A percentile compares a stretch with the other conserved stretches of the same genome.
Conservation (phyloP, 2,113 vertebrate genomes). For the Platichthys stellatus region DNA sequence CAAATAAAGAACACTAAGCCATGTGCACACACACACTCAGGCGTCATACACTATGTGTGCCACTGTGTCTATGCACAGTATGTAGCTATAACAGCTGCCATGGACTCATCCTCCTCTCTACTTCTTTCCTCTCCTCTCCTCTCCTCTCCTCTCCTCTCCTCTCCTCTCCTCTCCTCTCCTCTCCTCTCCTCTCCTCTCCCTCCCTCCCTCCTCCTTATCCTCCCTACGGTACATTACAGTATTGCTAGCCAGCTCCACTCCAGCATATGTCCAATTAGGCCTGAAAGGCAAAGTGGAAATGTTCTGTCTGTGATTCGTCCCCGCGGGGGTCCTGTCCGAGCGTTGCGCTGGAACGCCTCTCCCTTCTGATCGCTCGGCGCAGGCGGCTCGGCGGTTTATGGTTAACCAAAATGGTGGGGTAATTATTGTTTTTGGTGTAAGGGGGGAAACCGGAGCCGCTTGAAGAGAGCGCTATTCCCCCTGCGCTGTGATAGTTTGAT, state of each 20-base stretch:
- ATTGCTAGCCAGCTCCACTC: constrained; percentile 74
- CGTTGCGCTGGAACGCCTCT: constrained; percentile 80
- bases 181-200: neutral
- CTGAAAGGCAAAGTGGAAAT: constrained; percentile 80
- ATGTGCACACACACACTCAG: neutral
- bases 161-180: constrained; percentile 23
- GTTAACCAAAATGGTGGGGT: constrained; percentile 96
- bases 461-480: constrained; percentile 90
- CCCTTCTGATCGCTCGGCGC: constrained; percentile 86
- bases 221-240: constrained; percentile 71
- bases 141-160: neutral
- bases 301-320: constrained; percentile 82
- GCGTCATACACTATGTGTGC: constrained; percentile 3
- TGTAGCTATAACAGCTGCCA: constrained; percentile 37
- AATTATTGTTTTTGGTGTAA: constrained; percentile 95
- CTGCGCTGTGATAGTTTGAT: constrained; percentile 93
- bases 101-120: constrained; percentile 11
- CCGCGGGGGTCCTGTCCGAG: constrained; percentile 83
- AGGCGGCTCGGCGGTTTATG: constrained; percentile 86
- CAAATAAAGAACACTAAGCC: constrained; percentile 29
- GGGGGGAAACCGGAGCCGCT: constrained; percentile 87
- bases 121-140: neutral
- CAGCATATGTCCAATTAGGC: constrained; percentile 87
- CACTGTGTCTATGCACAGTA: constrained; percentile 12
- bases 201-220: neutral